Conservation (phyloP, 2,888 invertebrate genomes). For the Zygothrica quintamaculata region DNA sequence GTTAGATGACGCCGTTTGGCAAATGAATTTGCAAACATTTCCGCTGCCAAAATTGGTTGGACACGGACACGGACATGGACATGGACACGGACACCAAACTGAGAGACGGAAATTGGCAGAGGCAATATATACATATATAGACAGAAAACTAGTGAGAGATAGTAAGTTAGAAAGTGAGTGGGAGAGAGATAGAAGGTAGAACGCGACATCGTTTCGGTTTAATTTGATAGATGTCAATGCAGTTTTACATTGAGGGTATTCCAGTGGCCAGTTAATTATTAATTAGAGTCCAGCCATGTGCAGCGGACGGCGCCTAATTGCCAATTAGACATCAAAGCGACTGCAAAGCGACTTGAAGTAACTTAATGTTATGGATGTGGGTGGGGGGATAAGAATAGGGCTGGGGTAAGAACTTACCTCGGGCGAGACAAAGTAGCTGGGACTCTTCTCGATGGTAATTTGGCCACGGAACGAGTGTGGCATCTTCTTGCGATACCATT, state of each 20-base stretch:
- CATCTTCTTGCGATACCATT: conserved; percentile 98
- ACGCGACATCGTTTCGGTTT: conserved; percentile 52
- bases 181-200: not conserved
- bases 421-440: conserved; percentile 98
- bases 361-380: not conserved
- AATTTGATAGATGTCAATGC: conserved; percentile 66
- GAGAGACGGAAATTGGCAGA: conserved; percentile 52
- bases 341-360: conserved; percentile 17
- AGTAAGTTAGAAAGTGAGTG: not conserved
- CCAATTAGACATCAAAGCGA: conserved; percentile 75
- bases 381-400: not conserved
- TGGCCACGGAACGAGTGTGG: conserved; percentile 96
- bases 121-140: conserved; percentile 3
- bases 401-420: conserved; percentile 89
- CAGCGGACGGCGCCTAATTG: conserved; percentile 62
- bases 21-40: conserved; percentile 78
- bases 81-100: conserved; percentile 28
- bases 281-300: conserved; percentile 52
- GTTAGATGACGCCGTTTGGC: conserved; percentile 76
- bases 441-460: conserved; percentile 98
- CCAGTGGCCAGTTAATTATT: conserved; percentile 67
- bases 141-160: not conserved
- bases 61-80: conserved; percentile 57
- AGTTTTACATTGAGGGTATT: conserved; percentile 9
- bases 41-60: conserved; percentile 64